Conservation (phyloP, 2,113 vertebrate genomes). For the Nothobranchius kuhntae region DNA sequence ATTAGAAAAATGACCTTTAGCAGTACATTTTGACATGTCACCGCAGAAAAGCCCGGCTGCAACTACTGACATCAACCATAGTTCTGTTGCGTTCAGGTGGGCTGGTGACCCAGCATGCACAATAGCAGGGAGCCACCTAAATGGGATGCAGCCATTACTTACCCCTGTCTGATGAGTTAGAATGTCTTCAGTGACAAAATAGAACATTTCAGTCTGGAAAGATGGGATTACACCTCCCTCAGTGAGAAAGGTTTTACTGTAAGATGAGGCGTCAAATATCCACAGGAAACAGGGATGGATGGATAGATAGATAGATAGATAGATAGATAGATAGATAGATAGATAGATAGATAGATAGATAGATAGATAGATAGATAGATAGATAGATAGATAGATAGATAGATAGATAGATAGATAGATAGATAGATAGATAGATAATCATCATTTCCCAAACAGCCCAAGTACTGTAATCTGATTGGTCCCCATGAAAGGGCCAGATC, state of each 20-base stretch:
- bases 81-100: conserved; percentile 17
- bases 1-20: not conserved
- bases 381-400: conserved; percentile 19
- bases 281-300: not conserved
- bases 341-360: conserved; percentile 9
- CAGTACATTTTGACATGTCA: conserved; percentile 59
- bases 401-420: conserved; percentile 21
- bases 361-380: conserved; percentile 14
- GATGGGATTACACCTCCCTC: not conserved
- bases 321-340: conserved; percentile 14
- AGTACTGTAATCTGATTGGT: conserved; percentile 69
- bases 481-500: conserved; percentile 37
- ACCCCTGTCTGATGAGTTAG: not conserved
- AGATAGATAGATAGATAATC: conserved; percentile 15
- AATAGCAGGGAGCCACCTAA: conserved; percentile 9
- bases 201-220: not conserved
- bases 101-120: conserved; percentile 24
- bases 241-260: not conserved
- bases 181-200: conserved; percentile 25
- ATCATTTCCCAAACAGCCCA: conserved; percentile 12
- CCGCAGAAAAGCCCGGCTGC: conserved; percentile 28
- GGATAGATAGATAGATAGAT: conserved; percentile 3
- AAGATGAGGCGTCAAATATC: too few species aligned
- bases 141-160: conserved; percentile 31
- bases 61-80: conserved; percentile 13